Evolutionary conservation across 2,888 invertebrate species (phyloP).

Genomic region (Tetranychus piercei): DNA sequence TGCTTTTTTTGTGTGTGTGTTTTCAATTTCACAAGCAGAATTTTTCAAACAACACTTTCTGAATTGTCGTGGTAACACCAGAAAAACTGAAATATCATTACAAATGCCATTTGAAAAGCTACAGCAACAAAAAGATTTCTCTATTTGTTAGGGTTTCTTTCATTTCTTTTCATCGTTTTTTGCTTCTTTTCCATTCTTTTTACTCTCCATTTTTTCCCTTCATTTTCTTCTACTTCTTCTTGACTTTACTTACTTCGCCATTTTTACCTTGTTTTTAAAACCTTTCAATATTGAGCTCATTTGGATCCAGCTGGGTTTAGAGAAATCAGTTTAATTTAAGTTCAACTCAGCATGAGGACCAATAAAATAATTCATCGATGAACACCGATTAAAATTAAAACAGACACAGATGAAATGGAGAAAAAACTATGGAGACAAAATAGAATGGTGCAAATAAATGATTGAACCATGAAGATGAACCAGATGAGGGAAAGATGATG

Average conservation of each 20-base stretch:
- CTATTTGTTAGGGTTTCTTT: no score
- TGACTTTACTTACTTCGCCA: neutral
- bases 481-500: neutral
- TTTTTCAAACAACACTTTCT: neutral
- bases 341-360: neutral
- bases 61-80: no score
- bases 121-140: no score
- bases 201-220: neutral
- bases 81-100: no score
- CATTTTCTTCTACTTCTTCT: neutral
- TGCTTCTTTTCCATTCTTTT: no score
- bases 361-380: neutral
- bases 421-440: neutral
- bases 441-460: neutral
- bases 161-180: no score
- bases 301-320: neutral
- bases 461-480: neutral
- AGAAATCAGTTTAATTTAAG: neutral
- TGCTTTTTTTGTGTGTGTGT: neutral
- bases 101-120: no score
- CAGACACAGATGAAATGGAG: neutral
- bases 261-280: neutral
- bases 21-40: neutral
- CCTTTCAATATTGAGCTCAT: neutral
- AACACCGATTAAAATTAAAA: neutral